Conservation (phyloP, 2,113 vertebrate species). For the Cnemophilus loriae region DNA sequence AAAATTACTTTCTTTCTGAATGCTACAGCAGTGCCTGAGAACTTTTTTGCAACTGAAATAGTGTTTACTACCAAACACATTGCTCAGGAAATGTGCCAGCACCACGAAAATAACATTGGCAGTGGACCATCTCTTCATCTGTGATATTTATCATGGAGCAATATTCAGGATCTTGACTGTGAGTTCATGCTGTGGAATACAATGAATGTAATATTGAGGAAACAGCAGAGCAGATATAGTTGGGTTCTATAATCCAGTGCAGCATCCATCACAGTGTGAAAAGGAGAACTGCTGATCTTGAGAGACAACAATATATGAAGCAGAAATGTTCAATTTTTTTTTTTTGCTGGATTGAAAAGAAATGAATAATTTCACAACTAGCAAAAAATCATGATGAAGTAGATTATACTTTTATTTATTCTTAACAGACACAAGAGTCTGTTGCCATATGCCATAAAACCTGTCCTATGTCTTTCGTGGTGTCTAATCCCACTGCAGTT, state of each 20-base stretch:
- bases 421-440: neutral
- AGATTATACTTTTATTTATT: slow-evolving; percentile 30
- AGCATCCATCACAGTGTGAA: slow-evolving; percentile 48
- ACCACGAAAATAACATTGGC: slow-evolving; percentile 40
- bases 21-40: neutral
- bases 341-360: slow-evolving; percentile 37
- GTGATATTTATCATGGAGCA: slow-evolving; percentile 47
- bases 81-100: slow-evolving; percentile 37
- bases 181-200: slow-evolving; percentile 62
- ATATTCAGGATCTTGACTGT: slow-evolving; percentile 49
- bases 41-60: neutral
- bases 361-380: slow-evolving; percentile 41
- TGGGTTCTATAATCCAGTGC: slow-evolving; percentile 17
- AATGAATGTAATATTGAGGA: slow-evolving; percentile 43
- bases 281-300: slow-evolving; percentile 36
- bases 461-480: neutral
- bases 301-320: slow-evolving; percentile 31
- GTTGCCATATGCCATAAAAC: neutral
- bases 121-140: slow-evolving; percentile 44
- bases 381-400: slow-evolving; percentile 19
- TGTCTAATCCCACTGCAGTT: slow-evolving; percentile 42
- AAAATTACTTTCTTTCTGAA: neutral
- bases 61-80: neutral
- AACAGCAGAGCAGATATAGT: slow-evolving; percentile 44
- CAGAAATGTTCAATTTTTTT: slow-evolving; percentile 12